Evolutionary conservation across 2,797 vertebrate species (phyloP), one percentile per base, ranked within the genome.

Genomic region (Acrossocheilus wenchowensis): DNA sequence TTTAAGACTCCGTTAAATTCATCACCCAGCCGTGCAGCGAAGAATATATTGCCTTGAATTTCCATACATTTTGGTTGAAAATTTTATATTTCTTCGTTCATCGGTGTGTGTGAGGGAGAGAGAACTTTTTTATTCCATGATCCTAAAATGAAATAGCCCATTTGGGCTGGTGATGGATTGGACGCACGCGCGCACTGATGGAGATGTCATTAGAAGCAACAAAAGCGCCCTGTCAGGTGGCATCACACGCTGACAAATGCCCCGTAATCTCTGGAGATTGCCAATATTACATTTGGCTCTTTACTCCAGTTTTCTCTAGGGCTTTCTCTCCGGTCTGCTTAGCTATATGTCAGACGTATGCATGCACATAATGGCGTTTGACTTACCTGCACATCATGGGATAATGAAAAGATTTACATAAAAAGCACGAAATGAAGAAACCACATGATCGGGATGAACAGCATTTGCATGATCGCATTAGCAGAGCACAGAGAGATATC

Each of bases 1-100:
- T 93, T 36, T 36, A 68, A 19, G 94, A 95, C 93, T 93, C 91
- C 77, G 92, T 90, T 92, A 93, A 95, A 96, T 95, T 95, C 94
- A 95, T 96, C 95, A 96, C 95, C 91, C 94, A 95, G 95, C 95
- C 92, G 87, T 92, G 89, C 93, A 91, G 92, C 90, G 90, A 94
- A 94, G 93, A 95, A 95, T 94, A 96, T 96, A 96, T 96, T 96
- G 95, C 94, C 94, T 95, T 94, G 95, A 96, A 96, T 96, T 96
- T 96, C 95, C 95, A 96, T 96, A 96, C 93, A 96, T 96, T 95
- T 96, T 95, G 94, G 95, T 94, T 91, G 91, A 90, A 92, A 95
- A 95, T 96, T 92, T 95, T 93, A 96, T 96, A 94, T 96, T 94
- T 94, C 94, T 92, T 93, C 26, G n/a, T 50, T 96, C 94, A 96